Percentiles rank a stretch among this genome's conserved stretches.
Conservation (phyloP, 2,113 vertebrate species). For the Carassius auratus region DNA sequence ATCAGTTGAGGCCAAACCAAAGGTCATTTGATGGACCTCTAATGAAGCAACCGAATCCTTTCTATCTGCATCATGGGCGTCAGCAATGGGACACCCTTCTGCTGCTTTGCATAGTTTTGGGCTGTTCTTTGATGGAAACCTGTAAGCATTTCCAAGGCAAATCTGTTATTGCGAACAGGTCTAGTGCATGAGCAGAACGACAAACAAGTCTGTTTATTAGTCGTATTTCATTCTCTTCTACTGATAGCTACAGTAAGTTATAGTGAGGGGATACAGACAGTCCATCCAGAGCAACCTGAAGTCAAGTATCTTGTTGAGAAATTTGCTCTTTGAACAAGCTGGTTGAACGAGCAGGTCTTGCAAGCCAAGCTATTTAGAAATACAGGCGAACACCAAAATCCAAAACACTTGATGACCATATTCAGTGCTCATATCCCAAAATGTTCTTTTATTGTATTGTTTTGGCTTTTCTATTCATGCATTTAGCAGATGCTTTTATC, state of each 20-base stretch:
- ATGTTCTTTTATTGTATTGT: neutral
- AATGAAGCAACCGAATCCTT: neutral
- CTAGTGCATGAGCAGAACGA: neutral
- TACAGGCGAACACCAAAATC: neutral
- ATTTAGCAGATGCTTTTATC: neutral
- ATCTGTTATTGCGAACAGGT: neutral
- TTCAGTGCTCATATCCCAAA: neutral
- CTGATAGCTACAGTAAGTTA: neutral
- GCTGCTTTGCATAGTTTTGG: constrained; percentile 47
- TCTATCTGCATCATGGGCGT: neutral
- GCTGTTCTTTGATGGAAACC: neutral
- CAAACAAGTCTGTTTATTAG: constrained; percentile 1
- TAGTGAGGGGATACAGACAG: neutral
- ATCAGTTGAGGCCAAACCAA: neutral
- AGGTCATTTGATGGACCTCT: neutral
- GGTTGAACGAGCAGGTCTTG: neutral
- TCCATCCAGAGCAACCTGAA: neutral
- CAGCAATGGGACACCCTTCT: neutral
- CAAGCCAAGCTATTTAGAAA: neutral
- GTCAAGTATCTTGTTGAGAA: neutral
- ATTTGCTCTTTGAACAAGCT: neutral
- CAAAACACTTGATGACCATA: neutral
- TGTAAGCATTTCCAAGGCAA: constrained; percentile 42
- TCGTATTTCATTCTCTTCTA: no score
- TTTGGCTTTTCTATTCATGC: neutral